Evolutionary conservation across 2,888 invertebrate genomes (phyloP).

Genomic region (Strigamia maritima): DNA sequence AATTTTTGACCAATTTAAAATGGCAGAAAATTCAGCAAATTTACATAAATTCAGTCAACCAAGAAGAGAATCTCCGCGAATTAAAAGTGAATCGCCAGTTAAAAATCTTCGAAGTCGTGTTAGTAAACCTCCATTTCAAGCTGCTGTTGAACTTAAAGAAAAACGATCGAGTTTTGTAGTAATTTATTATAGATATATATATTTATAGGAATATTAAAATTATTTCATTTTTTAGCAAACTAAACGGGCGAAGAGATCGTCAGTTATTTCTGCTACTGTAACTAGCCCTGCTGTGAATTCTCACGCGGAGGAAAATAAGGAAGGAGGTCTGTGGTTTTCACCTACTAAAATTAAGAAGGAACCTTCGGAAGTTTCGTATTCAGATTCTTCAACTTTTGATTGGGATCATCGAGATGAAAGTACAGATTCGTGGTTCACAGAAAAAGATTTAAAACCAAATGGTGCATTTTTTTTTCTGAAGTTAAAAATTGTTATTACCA

Average conservation of each 20-base stretch:
- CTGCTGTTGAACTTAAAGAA: constrained; percentile 52
- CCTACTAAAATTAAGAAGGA: neutral
- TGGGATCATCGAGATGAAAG: constrained; percentile 35
- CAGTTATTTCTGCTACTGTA: neutral
- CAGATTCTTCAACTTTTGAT: constrained; percentile 19
- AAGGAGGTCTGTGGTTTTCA: neutral
- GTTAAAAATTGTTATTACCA: neutral
- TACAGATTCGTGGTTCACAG: constrained; percentile 39
- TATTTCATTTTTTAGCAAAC: constrained; percentile 18
- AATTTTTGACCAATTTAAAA: too few species aligned
- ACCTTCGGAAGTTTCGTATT: neutral
- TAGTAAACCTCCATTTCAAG: constrained; percentile 46
- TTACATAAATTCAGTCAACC: neutral
- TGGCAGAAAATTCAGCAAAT: neutral
- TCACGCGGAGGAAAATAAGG: neutral
- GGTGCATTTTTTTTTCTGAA: constrained; percentile 9
- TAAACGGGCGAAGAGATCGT: neutral
- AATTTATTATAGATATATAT: neutral
- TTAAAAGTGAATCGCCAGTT: neutral
- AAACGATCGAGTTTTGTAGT: constrained; percentile 46
- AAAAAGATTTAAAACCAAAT: constrained; percentile 36
- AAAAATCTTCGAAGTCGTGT: neutral
- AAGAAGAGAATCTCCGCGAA: neutral
- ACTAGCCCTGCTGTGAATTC: neutral
- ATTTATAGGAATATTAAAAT: neutral